Base-by-base conservation (phyloP, 2,797 vertebrate species). In the Microtus obscurus region DNA sequence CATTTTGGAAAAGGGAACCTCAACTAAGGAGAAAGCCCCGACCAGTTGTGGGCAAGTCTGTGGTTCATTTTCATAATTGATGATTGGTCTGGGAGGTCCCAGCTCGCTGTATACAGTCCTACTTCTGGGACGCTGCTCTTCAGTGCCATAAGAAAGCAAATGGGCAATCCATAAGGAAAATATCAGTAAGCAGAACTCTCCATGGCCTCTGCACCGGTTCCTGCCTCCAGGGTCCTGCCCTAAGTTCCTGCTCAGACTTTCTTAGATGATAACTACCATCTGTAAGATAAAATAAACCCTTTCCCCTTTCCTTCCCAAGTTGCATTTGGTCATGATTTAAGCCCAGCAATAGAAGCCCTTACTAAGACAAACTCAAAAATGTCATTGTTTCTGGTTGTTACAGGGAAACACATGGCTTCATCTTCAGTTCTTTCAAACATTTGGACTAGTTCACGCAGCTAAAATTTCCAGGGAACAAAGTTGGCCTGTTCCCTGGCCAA, bases 351-450 rank as follows among this genome's bases (percentile, higher is more conserved):
- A 65, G 40, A 65, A 45, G 17, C 19, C 29, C 61, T 45, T 65
- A 63, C 4, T 34, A 83, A 48, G 43, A 85, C 61, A 85, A 23
- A 25, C 17, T 76, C 25, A 27, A 7, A 63, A 56, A 7, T 19
- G 34, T 59, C 25, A n/a, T 45, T 83, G 19, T 51, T 63, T 29
- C 2, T 48, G 63, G 51, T 13, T 77, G 87, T 78, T 79, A 48
- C 56, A 11, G 8, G 86, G 69, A 93, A 53, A 79, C 53, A 23
- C 76, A 34, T 69, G 53, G n/a, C 40, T 51, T 95, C n/a, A 19
- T 88, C 83, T 63, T 48, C 81, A 59, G 3, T 85, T 95, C 40
- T 93, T 91, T 91, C 56, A 63, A 73, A 83, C n/a, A 19, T 87
- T 89, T 34, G 23, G 11, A 14, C 40, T 88, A 25, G 5, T 87